These are phyloP conservation scores for Orchestes rusci DNA, from an alignment of 2,888 invertebrate genomes.

Conservation along the genomic window DNA sequence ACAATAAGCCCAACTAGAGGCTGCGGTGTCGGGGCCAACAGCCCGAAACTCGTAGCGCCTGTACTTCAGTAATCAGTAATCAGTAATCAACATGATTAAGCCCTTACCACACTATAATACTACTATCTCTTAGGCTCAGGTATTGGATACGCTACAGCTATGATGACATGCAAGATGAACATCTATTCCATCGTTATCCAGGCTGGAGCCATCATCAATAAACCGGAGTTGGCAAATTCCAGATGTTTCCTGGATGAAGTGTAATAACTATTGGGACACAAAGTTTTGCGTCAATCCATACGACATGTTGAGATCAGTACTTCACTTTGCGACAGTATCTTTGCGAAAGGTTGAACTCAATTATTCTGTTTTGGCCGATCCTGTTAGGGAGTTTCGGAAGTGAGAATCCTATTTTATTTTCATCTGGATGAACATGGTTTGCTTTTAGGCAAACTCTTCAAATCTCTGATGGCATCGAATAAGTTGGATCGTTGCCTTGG, in stretches of 20 bases:
- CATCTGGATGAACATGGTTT: slow-evolving; percentile 9
- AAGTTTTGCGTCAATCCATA: slow-evolving; percentile 86
- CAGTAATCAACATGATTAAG: no score
- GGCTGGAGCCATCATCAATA: slow-evolving; percentile 87
- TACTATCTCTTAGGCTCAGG: no score
- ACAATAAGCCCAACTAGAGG: no score
- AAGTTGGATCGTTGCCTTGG: slow-evolving; percentile 85
- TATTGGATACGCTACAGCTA: slow-evolving; percentile 96
- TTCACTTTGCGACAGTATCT: slow-evolving; percentile 40
- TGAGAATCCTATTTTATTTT: slow-evolving; percentile 47
- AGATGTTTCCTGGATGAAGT: slow-evolving; percentile 94
- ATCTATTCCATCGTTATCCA: slow-evolving; percentile 98
- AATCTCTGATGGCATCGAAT: slow-evolving; percentile 84
- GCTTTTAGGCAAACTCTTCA: slow-evolving; percentile 76
- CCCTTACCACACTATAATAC: no score
- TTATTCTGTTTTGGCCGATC: slow-evolving; percentile 74
- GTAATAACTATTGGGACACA: slow-evolving; percentile 94
- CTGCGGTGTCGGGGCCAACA: no score
- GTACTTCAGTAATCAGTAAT: no score
- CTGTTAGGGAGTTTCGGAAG: slow-evolving; percentile 99
- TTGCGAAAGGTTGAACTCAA: slow-evolving; percentile 56
- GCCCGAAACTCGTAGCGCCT: no score
- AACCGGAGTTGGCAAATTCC: neutral
- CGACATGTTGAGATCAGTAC: slow-evolving; percentile 68
- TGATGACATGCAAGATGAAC: slow-evolving; percentile 99